A percentile compares a stretch with the other conserved stretches of the same genome.
Evolutionary conservation across 1,140 invertebrate genomes (phyloP).

Genomic region (Drosophila pseudoananassae): DNA sequence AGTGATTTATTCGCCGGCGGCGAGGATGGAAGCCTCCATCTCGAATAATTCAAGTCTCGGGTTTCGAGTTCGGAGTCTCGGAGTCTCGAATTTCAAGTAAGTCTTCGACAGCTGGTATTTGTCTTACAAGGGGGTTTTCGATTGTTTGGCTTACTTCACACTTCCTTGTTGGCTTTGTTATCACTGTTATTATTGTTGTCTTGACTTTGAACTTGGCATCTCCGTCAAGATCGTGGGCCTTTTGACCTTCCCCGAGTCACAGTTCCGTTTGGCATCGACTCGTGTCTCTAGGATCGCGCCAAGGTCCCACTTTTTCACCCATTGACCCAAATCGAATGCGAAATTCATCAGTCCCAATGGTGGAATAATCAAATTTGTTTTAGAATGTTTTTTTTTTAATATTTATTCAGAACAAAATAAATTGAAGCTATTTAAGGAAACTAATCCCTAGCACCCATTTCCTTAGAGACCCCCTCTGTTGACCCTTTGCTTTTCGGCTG

Average conservation of each 20-base stretch:
- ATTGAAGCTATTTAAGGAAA: too few species aligned
- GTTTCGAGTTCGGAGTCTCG: not conserved
- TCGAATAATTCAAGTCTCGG: not conserved
- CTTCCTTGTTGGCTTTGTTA: slow-evolving; percentile 49
- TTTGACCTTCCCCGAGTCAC: slow-evolving; percentile 31
- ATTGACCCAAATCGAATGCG: slow-evolving; percentile 48
- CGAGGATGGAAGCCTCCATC: slow-evolving; percentile 29
- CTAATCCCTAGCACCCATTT: too few species aligned
- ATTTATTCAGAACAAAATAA: too few species aligned
- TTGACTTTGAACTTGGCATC: slow-evolving; percentile 66
- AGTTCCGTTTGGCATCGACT: not conserved
- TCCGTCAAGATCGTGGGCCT: slow-evolving; percentile 33
- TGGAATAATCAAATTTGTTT: not conserved
- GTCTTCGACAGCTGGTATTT: not conserved
- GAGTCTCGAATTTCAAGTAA: not conserved
- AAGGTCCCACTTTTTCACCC: slow-evolving; percentile 15
- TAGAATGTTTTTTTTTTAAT: too few species aligned
- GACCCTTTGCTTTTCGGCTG: slow-evolving; percentile 3
- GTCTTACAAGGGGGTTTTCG: slow-evolving; percentile 5
- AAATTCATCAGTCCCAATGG: too few species aligned
- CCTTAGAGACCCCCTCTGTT: not conserved
- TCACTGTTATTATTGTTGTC: not conserved
- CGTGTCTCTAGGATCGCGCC: slow-evolving; percentile 24
- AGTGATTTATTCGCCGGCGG: slow-evolving; percentile 35
- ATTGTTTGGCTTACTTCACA: slow-evolving; percentile 39